phyloP scores from a whole-genome alignment of 2,113 vertebrate species.

The Argyrosomus japonicus region DNA sequence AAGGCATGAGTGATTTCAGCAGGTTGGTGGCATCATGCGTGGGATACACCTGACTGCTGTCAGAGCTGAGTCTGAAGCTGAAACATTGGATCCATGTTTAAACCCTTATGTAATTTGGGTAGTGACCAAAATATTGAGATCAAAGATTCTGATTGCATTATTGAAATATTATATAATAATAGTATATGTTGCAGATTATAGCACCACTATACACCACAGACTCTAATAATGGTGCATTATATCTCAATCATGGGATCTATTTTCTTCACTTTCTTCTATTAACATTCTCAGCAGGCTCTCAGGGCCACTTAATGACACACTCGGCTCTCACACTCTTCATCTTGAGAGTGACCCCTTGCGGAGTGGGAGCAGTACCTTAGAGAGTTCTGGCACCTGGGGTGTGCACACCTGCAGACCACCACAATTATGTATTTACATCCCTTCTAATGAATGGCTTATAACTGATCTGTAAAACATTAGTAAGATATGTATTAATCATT shows the following conservation, averaged over 20 bases:
- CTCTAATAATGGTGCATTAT: background rate
- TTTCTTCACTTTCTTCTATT: background rate
- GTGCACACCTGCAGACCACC: no score
- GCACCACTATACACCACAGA: background rate
- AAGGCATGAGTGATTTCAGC: no score
- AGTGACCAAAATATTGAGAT: background rate
- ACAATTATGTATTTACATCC: background rate
- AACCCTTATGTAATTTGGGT: background rate
- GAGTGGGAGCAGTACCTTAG: background rate
- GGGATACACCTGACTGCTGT: no score
- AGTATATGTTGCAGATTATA: background rate
- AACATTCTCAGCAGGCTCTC: no score
- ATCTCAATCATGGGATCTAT: background rate
- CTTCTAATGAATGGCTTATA: background rate
- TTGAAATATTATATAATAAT: no score
- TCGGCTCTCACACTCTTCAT: no score
- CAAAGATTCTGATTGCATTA: background rate
- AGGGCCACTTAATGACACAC: no score
- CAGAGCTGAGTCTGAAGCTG: no score
- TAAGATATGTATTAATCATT: background rate
- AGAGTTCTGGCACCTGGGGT: background rate
- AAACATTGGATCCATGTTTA: no score
- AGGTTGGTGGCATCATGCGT: no score
- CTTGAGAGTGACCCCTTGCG: no score
- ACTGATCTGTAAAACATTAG: background rate